These are phyloP conservation scores for Meandrusa payeni DNA, from an alignment of 2,888 invertebrate species.

Conservation along the genomic window DNA sequence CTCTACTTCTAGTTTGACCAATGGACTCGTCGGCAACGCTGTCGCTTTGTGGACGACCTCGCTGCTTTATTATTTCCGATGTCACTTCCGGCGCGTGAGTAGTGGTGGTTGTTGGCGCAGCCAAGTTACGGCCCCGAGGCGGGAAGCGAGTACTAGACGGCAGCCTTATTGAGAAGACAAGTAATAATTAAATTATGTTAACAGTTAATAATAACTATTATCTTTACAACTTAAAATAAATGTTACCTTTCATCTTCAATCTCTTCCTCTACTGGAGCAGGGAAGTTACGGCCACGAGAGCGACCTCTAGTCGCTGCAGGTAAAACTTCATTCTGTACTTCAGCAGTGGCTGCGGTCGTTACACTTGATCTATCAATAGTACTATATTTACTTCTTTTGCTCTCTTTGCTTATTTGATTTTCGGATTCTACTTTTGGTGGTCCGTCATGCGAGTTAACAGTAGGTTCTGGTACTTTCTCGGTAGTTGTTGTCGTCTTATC, in stretches of 20 bases:
- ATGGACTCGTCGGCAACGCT: conserved; percentile 71
- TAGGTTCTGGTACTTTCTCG: conserved; percentile 34
- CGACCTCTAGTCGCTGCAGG: conserved; percentile 68
- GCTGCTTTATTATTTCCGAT: conserved; percentile 65
- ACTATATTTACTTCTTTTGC: conserved; percentile 79
- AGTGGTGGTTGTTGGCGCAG: conserved; percentile 71
- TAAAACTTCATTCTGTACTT: conserved; percentile 84
- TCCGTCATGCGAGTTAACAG: conserved; percentile 82
- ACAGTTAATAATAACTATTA: too few species aligned
- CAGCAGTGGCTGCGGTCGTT: conserved; percentile 73
- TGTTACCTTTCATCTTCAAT: conserved; percentile 74
- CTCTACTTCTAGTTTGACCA: conserved; percentile 74
- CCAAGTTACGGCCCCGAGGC: conserved; percentile 82
- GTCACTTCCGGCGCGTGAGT: conserved; percentile 60
- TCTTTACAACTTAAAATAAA: conserved; percentile 8
- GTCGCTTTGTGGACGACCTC: conserved; percentile 64
- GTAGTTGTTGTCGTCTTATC: conserved; percentile 43
- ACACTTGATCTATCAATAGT: conserved; percentile 71
- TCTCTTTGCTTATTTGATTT: conserved; percentile 64
- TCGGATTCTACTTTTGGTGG: conserved; percentile 74
- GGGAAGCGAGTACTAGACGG: conserved; percentile 94
- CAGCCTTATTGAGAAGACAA: conserved; percentile 63
- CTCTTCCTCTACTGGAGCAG: conserved; percentile 73
- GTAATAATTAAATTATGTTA: conserved; percentile 40
- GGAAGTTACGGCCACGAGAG: conserved; percentile 70